Evolutionary conservation across 2,888 invertebrate genomes (phyloP), one percentile per base, ranked within the genome.

Genomic region (Sipha maydis): DNA sequence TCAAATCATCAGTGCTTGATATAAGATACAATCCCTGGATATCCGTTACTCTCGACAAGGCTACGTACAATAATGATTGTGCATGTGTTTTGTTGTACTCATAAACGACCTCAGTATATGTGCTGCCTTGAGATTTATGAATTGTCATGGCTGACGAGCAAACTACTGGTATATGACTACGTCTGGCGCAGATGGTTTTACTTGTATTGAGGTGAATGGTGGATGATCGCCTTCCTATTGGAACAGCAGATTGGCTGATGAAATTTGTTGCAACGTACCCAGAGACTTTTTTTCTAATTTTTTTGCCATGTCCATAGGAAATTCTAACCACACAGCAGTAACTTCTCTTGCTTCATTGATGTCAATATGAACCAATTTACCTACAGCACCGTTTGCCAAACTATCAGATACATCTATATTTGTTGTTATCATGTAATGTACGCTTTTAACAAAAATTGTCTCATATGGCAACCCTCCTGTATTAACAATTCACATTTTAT

Each of bases 41-140:
- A 28, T 28, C 69, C 17, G 67, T 67, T 28, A 61, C 56, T 54
- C 69, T 61, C 28, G 84, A 38, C 41, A 84, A 34, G 31, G 75
- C 84, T 41, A 84, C 86, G 73, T 88, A 89, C 82, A 85, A 77
- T 77, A 85, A 80, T 76, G 89, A 77, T 73, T 89, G 82, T 48
- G 78, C 86, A 71, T 89, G 89, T 31, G 76, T 67, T 89, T 86
- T 83, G 78, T 75, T 69, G 79, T 89, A 89, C 41, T 89, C 86
- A 75, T 89, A 89, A 78, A 89, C 89, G 34, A 89, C 71, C 41
- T 56, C 69, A 31, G 54, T 48, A 83, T 89, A 89, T 73, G 82
- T 89, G 28, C 89, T 76, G 67, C 89, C 89, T 83, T 89, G 89
- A 69, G 89, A 89, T 78, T 89, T 89, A 86, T 89, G 88, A 84